Evolutionary conservation across 1,140 invertebrate genomes (phyloP).

Genomic region (Drosophila pseudoananassae): DNA sequence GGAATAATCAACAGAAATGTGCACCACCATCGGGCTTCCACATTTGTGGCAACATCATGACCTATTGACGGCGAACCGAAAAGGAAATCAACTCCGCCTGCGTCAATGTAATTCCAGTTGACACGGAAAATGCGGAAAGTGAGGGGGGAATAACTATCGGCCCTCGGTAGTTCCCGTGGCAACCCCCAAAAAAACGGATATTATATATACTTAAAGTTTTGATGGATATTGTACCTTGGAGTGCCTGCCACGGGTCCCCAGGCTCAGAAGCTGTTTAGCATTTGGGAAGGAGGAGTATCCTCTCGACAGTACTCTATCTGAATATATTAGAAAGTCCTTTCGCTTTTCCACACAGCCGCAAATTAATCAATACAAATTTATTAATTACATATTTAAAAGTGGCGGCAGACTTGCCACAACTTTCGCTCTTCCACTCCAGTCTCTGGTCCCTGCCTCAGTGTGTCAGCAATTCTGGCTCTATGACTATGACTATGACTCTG

Average conservation of each 20-base stretch:
- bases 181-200: slow-evolving; percentile 21
- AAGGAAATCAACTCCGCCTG: slow-evolving; percentile 55
- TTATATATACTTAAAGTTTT: slow-evolving; percentile 6
- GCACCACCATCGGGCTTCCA: slow-evolving; percentile 4
- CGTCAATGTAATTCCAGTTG: slow-evolving; percentile 64
- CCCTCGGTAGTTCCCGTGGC: slow-evolving; percentile 32
- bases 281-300: slow-evolving; percentile 6
- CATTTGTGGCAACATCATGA: slow-evolving; percentile 24
- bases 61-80: slow-evolving; percentile 47
- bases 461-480: slow-evolving; percentile 52
- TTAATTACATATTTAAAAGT: slow-evolving; percentile 59
- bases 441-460: background rate
- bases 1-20: slow-evolving; percentile 38
- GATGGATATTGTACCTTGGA: slow-evolving; percentile 36
- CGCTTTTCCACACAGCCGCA: slow-evolving; percentile 42
- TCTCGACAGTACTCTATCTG: slow-evolving; percentile 16
- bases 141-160: slow-evolving; percentile 3
- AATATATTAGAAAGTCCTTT: slow-evolving; percentile 54
- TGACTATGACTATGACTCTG: slow-evolving; percentile 16
- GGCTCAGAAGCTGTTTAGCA: slow-evolving; percentile 9
- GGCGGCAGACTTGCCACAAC: slow-evolving; percentile 30
- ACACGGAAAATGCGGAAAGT: slow-evolving; percentile 46
- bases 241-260: slow-evolving; percentile 38
- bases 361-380: slow-evolving; percentile 54
- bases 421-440: slow-evolving; percentile 30